phyloP scores from a whole-genome alignment of 2,113 vertebrate genomes.

The Lycaon pictus region DNA sequence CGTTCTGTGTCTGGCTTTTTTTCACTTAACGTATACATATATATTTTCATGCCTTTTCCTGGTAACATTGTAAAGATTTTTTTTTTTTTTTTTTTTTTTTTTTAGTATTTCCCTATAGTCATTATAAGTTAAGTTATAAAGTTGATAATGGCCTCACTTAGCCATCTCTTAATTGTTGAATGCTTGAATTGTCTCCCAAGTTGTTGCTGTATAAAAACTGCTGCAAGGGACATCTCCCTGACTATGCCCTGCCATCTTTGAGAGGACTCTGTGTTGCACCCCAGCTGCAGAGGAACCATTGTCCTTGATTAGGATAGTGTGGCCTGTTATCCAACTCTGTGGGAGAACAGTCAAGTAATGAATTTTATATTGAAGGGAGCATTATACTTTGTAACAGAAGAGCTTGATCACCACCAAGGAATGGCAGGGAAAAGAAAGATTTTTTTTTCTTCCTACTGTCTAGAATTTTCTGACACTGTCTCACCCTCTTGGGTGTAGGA shows the following conservation, averaged over 20 bases:
- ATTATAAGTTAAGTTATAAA: slow-evolving; percentile 37
- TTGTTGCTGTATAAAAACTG: background rate
- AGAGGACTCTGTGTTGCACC: background rate
- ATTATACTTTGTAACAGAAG: slow-evolving; percentile 79
- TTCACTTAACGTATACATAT: background rate
- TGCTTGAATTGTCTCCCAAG: slow-evolving; percentile 51
- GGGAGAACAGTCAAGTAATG: background rate
- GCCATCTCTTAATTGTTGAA: slow-evolving; percentile 19
- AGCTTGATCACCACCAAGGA: slow-evolving; percentile 69
- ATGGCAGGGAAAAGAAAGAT: slow-evolving; percentile 43
- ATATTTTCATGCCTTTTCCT: slow-evolving; percentile 38
- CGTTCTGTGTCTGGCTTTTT: background rate
- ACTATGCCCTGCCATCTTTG: background rate
- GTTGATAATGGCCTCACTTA: slow-evolving; percentile 38
- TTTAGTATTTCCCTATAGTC: slow-evolving; percentile 21
- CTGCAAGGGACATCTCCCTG: background rate
- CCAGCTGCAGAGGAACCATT: slow-evolving; percentile 44
- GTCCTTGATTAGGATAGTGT: background rate
- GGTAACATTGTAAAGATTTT: background rate
- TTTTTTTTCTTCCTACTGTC: slow-evolving; percentile 23
- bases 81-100: background rate
- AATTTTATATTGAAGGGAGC: slow-evolving; percentile 54
- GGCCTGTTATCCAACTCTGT: background rate
- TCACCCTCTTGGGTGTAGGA: rapidly evolving
- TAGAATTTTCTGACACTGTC: slow-evolving; percentile 59